phyloP scores from a whole-genome alignment of 53 echinoderm and acorn worm genomes.

The Zoroaster sp. region DNA sequence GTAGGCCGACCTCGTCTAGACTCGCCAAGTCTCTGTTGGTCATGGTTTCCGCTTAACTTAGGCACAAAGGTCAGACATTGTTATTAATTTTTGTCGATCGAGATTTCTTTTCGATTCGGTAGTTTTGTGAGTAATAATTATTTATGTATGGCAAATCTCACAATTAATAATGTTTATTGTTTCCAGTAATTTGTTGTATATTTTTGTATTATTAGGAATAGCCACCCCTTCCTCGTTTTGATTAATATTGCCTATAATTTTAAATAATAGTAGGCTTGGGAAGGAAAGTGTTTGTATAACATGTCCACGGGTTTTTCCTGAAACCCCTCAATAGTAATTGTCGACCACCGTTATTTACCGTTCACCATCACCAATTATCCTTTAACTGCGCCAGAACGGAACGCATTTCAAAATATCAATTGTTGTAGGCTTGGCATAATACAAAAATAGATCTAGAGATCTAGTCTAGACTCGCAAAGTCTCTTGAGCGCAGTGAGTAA shows the following conservation, averaged over 20 bases:
- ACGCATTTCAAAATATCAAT: neutral
- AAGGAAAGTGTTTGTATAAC: neutral
- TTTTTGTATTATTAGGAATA: too few species aligned
- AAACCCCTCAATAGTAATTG: too few species aligned
- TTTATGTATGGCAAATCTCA: too few species aligned
- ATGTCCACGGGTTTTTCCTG: neutral
- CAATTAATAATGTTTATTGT: too few species aligned
- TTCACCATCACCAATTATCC: neutral
- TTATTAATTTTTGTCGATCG: neutral
- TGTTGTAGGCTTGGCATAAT: neutral
- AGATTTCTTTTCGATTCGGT: neutral
- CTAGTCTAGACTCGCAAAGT: neutral
- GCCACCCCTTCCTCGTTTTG: too few species aligned
- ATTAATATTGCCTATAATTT: too few species aligned
- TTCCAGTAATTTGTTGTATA: too few species aligned
- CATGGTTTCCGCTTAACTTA: conserved; percentile 23
- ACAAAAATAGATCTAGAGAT: neutral
- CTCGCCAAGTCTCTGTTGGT: conserved; percentile 54
- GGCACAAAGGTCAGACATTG: conserved; percentile 25
- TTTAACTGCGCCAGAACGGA: neutral
- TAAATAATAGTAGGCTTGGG: neutral
- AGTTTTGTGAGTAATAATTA: neutral
- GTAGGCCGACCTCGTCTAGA: conserved; percentile 26
- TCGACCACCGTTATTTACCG: neutral
- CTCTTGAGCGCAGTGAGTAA: neutral